Percentiles rank a stretch among this genome's conserved stretches.
Conservation (phyloP, 2,888 invertebrate genomes). For the Idaea straminata region DNA sequence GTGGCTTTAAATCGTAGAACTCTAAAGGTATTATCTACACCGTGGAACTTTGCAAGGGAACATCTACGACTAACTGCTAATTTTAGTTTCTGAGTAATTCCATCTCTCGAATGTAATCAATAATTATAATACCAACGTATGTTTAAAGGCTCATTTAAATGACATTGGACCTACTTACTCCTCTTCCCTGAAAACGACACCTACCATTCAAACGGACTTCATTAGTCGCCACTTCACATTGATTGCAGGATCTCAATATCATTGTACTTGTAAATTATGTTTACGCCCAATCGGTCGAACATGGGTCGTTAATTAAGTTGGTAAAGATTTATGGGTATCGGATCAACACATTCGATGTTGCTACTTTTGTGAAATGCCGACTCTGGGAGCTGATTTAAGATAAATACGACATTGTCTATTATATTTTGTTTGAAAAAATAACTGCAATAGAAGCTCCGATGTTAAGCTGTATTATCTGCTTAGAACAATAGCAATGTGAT, state of each 20-base stretch:
- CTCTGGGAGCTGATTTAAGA: neutral
- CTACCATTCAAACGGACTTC: neutral
- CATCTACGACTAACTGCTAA: too few species aligned
- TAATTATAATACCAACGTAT: too few species aligned
- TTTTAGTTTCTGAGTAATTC: too few species aligned
- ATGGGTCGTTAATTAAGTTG: neutral
- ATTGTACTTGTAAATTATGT: neutral
- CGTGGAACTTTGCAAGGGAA: too few species aligned
- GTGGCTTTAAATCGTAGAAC: too few species aligned
- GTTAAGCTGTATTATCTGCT: too few species aligned
- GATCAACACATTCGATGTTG: neutral
- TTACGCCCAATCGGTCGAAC: neutral
- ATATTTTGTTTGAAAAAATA: neutral
- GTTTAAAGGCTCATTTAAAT: too few species aligned
- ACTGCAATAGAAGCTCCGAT: too few species aligned
- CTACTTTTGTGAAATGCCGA: neutral
- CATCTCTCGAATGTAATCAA: too few species aligned
- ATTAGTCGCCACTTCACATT: neutral
- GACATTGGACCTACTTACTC: neutral
- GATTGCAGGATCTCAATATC: constrained; percentile 1
- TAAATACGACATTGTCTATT: neutral
- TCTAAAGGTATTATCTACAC: too few species aligned
- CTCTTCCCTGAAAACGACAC: neutral
- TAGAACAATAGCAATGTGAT: too few species aligned
- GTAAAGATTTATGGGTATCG: constrained; percentile 1